These are phyloP conservation scores for Nibea albiflora DNA, from an alignment of 2,113 vertebrate species.

Conservation along the genomic window DNA sequence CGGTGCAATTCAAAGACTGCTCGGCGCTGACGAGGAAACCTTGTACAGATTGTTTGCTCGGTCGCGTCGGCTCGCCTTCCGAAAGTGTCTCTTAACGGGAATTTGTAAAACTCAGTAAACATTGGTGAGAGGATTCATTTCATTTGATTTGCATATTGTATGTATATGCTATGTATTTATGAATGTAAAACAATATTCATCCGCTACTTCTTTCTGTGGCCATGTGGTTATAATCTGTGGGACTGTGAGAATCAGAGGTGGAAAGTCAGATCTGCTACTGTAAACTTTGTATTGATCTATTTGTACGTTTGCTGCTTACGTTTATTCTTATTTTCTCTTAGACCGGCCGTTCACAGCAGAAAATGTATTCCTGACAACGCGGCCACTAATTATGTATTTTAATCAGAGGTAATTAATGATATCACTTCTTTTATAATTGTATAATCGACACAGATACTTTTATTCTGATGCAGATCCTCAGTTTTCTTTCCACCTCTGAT, in stretches of 20 bases:
- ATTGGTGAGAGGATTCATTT: constrained; percentile 23
- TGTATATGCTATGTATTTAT: constrained; percentile 67
- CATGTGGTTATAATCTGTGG: constrained; percentile 28
- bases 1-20: not conserved
- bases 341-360: not conserved
- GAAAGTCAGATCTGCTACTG: constrained; percentile 19
- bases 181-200: constrained; percentile 68
- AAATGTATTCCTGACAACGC: not conserved
- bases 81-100: constrained; percentile 1
- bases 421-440: constrained; percentile 10
- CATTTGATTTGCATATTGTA: constrained; percentile 29
- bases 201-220: constrained; percentile 44
- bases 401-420: not conserved
- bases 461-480: not conserved
- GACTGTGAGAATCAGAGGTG: constrained; percentile 44
- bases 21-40: constrained; percentile 27
- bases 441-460: constrained; percentile 2
- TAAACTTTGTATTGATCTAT: constrained; percentile 9
- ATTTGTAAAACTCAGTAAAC: not conserved
- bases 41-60: constrained; percentile 36
- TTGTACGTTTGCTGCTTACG: constrained; percentile 10
- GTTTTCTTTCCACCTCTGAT: constrained; percentile 37
- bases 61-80: constrained; percentile 1
- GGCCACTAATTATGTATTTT: constrained; percentile 3
- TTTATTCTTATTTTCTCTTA: not conserved